Evolutionary conservation across 2,888 invertebrate species (phyloP), one percentile per base, ranked within the genome.

Genomic region (Sinotaia quadrata): DNA sequence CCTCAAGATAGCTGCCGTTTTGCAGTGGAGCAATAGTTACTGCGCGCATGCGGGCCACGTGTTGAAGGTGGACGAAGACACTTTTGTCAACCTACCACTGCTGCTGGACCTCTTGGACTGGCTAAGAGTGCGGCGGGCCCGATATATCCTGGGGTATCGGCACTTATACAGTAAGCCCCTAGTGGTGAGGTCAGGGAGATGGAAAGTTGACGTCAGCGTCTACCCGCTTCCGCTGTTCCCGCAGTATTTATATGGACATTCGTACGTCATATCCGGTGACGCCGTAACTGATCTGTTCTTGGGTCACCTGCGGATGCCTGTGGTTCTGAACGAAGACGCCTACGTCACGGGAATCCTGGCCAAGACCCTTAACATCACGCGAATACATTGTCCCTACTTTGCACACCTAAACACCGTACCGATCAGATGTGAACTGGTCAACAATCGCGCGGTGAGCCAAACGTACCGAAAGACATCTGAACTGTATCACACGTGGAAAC

Each of bases 41-140:
- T 63, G 63, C 21, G n/a, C 29, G 0, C 10, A n/a, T 10, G 41
- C 54, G 2, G 8, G 27, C 1, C 41, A 54, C 21, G 18, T 63
- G 18, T 15, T 63, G 27, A 63, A 63, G 34, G 52, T 54, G 29
- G 63, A 63, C 31, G 63, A 63, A 41, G 63, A 63, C 12, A 63
- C 63, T 0, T 63, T 54, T 21, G 54, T 63, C 27, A 54, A 63
- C 41, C 1, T 63, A 12, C 54, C 54, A 4, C 54, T 63, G 5
- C 54, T 63, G 1, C n/a, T 63, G n/a, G 36, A 54, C 21, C 21
- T 54, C 18, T 21, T 63, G 7, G 12, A 10, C 27, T 18, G 18
- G 15, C 8, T 63, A 0, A 54, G 51, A 0, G 2, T 10, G 2
- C 37, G 41, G 34, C 4, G 7, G 5, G n/a, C 18, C 3, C 24